Evolutionary conservation across 2,888 invertebrate species (phyloP).

Genomic region (Reticulitermes lucifugus): DNA sequence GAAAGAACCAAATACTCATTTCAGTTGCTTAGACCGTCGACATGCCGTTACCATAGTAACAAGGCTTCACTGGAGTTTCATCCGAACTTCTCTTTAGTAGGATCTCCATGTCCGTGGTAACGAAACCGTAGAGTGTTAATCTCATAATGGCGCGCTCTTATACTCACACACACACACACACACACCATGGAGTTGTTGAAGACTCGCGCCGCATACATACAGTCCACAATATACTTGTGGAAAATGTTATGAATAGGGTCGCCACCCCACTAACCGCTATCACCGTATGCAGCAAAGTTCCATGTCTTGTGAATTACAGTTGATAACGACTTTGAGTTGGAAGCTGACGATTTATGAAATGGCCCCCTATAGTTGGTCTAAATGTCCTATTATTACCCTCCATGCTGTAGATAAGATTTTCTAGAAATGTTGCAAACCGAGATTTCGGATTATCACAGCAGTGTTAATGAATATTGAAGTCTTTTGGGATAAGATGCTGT

Average conservation of each 20-base stretch:
- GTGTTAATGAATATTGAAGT: too few species aligned
- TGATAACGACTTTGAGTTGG: not conserved
- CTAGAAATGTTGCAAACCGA: too few species aligned
- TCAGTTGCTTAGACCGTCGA: not conserved
- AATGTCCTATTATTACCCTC: not conserved
- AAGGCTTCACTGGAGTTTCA: not conserved
- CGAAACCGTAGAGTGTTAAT: not conserved
- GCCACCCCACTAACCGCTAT: not conserved
- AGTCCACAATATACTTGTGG: not conserved
- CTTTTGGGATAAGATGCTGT: too few species aligned
- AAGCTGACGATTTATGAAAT: not conserved
- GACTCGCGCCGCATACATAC: not conserved
- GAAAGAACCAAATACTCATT: not conserved
- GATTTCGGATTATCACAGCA: too few species aligned
- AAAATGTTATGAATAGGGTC: not conserved
- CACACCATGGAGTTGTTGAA: not conserved
- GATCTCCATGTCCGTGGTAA: not conserved
- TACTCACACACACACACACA: not conserved
- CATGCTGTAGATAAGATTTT: too few species aligned
- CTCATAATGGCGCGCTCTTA: constrained; percentile 3
- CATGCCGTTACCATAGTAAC: constrained; percentile 5
- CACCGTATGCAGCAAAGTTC: not conserved
- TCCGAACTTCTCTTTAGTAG: not conserved
- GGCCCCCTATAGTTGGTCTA: not conserved
- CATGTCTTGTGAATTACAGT: not conserved